phyloP scores from a whole-genome alignment of 1,140 invertebrate species.

The Cataglyphis hispanica region DNA sequence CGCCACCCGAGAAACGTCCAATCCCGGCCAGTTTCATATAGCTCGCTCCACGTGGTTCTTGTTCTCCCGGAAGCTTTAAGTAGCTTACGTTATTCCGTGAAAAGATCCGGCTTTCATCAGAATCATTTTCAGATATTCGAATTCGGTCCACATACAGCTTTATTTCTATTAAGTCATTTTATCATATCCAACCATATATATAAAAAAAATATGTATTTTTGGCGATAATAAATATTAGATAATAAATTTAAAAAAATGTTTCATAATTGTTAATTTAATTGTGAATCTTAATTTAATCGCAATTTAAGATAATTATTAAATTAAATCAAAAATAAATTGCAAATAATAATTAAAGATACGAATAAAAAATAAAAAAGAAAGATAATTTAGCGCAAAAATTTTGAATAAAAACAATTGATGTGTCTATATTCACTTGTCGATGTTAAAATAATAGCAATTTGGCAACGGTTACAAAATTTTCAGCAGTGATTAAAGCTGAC shows the following conservation, averaged over 20 bases:
- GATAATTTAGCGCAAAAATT: not conserved
- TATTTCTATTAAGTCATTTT: not conserved
- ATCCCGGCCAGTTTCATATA: conserved; percentile 28
- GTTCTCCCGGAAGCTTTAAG: conserved; percentile 53
- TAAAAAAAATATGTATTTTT: too few relatives aligned
- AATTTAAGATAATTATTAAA: not conserved
- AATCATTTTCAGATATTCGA: conserved; percentile 5
- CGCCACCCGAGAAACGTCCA: conserved; percentile 18
- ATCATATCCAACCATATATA: not conserved
- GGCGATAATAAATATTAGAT: not conserved
- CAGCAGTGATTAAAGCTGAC: not conserved
- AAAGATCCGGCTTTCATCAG: conserved; percentile 25
- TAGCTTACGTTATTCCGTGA: conserved; percentile 53
- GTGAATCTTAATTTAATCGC: too few relatives aligned
- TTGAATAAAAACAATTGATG: not conserved
- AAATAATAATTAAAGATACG: not conserved
- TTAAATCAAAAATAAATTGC: not conserved
- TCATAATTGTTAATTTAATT: not conserved
- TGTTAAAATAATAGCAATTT: not conserved
- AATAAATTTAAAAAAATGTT: not conserved
- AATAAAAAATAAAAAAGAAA: conserved; percentile 12
- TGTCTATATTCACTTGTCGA: not conserved
- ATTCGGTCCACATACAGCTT: not conserved
- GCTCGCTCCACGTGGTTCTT: not conserved
- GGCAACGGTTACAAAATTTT: not conserved